phyloP scores from a whole-genome alignment of 2,113 vertebrate species.

The Meles meles region DNA sequence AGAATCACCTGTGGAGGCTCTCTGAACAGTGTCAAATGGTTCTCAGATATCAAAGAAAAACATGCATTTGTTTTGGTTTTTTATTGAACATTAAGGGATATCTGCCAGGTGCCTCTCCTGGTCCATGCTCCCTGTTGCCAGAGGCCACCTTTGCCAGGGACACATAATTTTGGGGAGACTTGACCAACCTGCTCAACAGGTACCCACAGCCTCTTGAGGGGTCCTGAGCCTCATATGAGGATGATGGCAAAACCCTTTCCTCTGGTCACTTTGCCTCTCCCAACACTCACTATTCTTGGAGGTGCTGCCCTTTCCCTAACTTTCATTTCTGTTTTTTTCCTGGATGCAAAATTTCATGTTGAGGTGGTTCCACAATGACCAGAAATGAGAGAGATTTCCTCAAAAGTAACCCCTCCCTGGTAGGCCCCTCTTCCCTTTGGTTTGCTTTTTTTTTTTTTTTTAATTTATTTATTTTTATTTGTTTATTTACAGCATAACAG shows the following conservation, averaged over 20 bases:
- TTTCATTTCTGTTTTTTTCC: neutral
- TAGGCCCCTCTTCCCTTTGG: neutral
- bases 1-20: neutral
- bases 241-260: neutral
- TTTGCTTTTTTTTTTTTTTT: no score
- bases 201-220: neutral
- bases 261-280: neutral
- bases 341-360: neutral
- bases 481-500: no score
- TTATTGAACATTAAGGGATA: neutral
- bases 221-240: no score
- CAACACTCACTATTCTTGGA: neutral
- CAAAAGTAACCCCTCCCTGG: neutral
- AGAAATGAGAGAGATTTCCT: neutral
- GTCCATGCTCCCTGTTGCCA: neutral
- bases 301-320: neutral
- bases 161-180: neutral
- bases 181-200: neutral
- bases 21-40: neutral
- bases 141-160: neutral
- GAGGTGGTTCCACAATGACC: neutral
- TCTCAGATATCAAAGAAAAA: neutral
- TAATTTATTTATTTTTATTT: no score
- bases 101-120: rapidly evolving
- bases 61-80: neutral